These are phyloP conservation scores for Elgaria multicarinata DNA, from an alignment of 2,113 vertebrate genomes.

Conservation along the genomic window DNA sequence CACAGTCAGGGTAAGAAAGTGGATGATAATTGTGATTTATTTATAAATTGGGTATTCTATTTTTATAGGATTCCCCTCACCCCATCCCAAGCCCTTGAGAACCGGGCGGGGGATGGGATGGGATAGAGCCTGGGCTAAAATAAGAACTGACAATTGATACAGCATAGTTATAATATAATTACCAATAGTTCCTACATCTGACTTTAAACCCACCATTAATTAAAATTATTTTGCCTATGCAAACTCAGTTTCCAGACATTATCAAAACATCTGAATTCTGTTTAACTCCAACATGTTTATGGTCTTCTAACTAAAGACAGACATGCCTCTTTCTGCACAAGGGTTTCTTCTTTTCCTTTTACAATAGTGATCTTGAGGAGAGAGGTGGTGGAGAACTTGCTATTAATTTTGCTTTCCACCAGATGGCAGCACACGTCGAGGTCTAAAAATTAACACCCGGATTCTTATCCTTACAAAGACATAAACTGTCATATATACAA, in stretches of 20 bases:
- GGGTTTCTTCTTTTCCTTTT: not conserved
- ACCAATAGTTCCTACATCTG: not conserved
- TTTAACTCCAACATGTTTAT: too few relatives aligned
- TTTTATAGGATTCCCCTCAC: not conserved
- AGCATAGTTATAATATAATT: not conserved
- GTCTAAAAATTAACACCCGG: not conserved
- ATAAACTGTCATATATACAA: not conserved
- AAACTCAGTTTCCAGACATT: not conserved
- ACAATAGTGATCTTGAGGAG: not conserved
- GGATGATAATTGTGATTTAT: not conserved
- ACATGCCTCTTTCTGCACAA: not conserved
- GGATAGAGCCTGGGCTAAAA: not conserved
- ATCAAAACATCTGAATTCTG: not conserved
- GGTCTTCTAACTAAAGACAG: not conserved
- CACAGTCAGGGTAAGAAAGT: not conserved
- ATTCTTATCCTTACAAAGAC: not conserved
- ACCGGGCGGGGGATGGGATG: too few relatives aligned
- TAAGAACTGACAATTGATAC: not conserved
- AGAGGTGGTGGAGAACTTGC: not conserved
- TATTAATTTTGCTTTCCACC: not conserved
- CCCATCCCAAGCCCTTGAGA: not conserved
- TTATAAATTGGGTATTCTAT: not conserved
- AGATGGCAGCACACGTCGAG: slow-evolving; percentile 9
- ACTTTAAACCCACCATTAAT: not conserved
- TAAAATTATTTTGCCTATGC: not conserved